These are phyloP conservation scores for Seira ritae DNA, from an alignment of 2,888 invertebrate species.

Conservation along the genomic window DNA sequence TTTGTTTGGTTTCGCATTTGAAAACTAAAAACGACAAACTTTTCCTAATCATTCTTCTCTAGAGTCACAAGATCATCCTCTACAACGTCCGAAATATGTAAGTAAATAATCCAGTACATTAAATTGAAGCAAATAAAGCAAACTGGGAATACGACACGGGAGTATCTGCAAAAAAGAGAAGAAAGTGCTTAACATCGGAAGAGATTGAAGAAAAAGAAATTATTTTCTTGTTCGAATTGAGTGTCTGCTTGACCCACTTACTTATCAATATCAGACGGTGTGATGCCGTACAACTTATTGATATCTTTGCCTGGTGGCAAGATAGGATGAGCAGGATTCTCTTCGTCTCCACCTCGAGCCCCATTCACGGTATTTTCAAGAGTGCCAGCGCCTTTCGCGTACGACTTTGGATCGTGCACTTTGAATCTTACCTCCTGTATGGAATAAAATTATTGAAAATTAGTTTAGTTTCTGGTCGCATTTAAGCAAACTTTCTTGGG, in stretches of 20 bases:
- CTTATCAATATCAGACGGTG: slow-evolving; percentile 99
- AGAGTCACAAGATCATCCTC: slow-evolving; percentile 94
- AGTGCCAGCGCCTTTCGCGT: slow-evolving; percentile 90
- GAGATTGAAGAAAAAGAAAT: not conserved
- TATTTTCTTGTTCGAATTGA: not conserved
- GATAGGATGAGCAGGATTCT: slow-evolving; percentile 77
- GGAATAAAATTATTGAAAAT: not conserved
- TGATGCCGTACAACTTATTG: slow-evolving; percentile 85
- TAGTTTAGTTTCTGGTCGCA: not conserved
- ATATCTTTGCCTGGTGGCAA: slow-evolving; percentile 94
- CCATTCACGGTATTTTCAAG: slow-evolving; percentile 94
- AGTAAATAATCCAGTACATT: slow-evolving; percentile 98
- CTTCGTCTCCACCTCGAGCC: slow-evolving; percentile 80
- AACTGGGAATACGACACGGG: slow-evolving; percentile 97
- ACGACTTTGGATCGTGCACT: slow-evolving; percentile 95
- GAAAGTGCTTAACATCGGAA: not conserved
- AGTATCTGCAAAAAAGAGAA: slow-evolving; percentile 79
- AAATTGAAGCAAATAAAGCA: slow-evolving; percentile 99
- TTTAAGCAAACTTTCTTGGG: not conserved
- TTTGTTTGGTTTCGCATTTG: slow-evolving; percentile 18
- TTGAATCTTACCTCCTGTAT: slow-evolving; percentile 96
- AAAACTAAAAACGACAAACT: slow-evolving; percentile 39
- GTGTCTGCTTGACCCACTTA: slow-evolving; percentile 48
- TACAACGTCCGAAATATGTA: slow-evolving; percentile 96
- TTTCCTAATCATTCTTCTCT: slow-evolving; percentile 76